Evolutionary conservation across 37 sponge, comb jelly and placozoan species (phyloP), one percentile per base, ranked within the genome.

Genomic region (Ianthella basta): DNA sequence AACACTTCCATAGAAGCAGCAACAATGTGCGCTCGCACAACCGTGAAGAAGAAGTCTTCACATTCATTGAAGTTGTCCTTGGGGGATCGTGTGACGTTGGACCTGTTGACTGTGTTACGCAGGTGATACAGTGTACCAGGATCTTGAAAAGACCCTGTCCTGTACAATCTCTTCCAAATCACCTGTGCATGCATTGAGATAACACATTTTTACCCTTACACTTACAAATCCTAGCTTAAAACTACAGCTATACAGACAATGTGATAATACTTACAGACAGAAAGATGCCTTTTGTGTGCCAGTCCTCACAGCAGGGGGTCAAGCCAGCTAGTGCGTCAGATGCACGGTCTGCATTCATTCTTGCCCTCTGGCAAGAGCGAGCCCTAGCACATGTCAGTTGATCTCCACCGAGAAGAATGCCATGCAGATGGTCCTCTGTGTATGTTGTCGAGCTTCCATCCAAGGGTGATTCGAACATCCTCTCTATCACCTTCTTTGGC

Each of bases 111-210:
- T 24, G 72, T 19, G 77, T 88, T 88, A 25, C 88, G 15, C 66
- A 88, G 83, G 29, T 88, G 88, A 41, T 33, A 84, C 30, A 84
- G 64, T 32, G 88, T 88, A 15, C 74, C 88, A n/a, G 25, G 56
- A 18, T 88, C 88, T 75, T 15, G 25, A 33, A 36, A 36, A 27
- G 88, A 88, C 35, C 25, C 6, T 25, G 59, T 25, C 34, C 16
- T 34, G 84, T 84, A 84, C 20, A 72, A 56, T 20, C 56, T 38
- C 77, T 86, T 86, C 84, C 84, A 88, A 29, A 83, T 88, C 57
- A 88, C 88, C 88, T 88, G 54, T 24, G 54, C 35, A 59, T 56
- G 18, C 59, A 56, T 56, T 15, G 59, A 15, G 16, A 56, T 56
- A 56, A 56, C 59, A 56, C 15, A 56, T 56, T 56, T 15, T 15